Conservation (phyloP, 2,113 vertebrate genomes). For the Setophaga petechia region DNA sequence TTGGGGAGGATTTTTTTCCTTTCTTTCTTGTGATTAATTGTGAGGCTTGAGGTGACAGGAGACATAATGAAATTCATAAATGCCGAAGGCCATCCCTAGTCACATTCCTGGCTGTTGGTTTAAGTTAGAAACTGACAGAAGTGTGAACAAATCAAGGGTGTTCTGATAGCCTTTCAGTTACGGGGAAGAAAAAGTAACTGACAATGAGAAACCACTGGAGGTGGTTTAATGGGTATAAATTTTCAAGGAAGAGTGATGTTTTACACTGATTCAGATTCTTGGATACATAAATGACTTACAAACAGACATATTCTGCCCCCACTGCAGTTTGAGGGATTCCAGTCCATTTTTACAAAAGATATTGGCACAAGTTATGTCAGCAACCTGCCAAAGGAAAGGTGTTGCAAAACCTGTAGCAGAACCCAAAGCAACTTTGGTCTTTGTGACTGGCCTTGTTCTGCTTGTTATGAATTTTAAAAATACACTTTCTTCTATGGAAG, state of each 20-base stretch:
- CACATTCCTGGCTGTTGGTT: conserved; percentile 70
- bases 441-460: neutral
- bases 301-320: neutral
- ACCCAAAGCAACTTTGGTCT: neutral
- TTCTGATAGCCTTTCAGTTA: conserved; percentile 32
- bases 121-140: conserved; percentile 63
- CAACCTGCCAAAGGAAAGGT: conserved; percentile 1
- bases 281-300: conserved; percentile 14
- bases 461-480: neutral
- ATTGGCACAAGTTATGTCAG: neutral
- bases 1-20: neutral
- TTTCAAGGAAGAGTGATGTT: conserved; percentile 1
- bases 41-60: conserved; percentile 60
- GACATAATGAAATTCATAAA: conserved; percentile 70
- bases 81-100: conserved; percentile 61
- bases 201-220: conserved; percentile 39
- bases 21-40: conserved; percentile 68
- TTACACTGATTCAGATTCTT: neutral
- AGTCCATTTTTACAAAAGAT: neutral
- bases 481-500: neutral
- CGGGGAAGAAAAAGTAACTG: conserved; percentile 30
- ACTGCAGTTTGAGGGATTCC: neutral
- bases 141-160: conserved; percentile 69
- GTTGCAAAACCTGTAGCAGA: neutral
- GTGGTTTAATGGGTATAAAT: conserved; percentile 35